Base-by-base conservation (phyloP, 1,140 invertebrate genomes). In the Triops longicaudatus region DNA sequence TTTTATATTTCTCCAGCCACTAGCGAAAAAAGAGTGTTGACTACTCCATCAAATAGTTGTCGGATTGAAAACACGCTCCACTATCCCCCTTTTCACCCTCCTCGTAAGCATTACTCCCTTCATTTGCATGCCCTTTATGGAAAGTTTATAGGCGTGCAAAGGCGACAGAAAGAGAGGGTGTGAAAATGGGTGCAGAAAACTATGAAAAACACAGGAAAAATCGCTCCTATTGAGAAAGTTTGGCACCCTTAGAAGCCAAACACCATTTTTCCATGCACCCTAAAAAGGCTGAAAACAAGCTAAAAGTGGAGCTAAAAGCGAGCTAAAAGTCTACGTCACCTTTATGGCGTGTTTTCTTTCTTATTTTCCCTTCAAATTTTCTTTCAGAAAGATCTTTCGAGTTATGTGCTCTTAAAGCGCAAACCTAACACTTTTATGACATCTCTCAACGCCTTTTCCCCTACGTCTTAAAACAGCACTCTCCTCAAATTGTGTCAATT, bases 311-410 rank as follows among this genome's bases (percentile, higher is more conserved):
- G 50, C 50, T 63, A 63, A 63, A 63, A 63, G n/a, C 50, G 22
- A 63, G 50, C 50, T 63, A 63, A 63, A 22, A 63, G 50, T 63
- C 50, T 14, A n/a, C 50, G 50, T 63, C 50, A 63, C 50, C 50
- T 63, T 63, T 63, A 63, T 14, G 50, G 22, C 50, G 4, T 63
- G 50, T 63, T 63, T 22, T 22, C 17, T 17, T 63, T 63, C 31
- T 37, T 37, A 37, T 37, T 37, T 37, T 37, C 31, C 31, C 31
- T 7, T 37, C 31, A 37, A 37, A 37, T 4, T 37, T 37, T 37
- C n/a, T n/a, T n/a, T n/a, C n/a, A n/a, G n/a, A n/a, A n/a, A n/a
- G n/a, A n/a, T 37, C 31, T 37, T 37, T 37, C 31, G 31, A 37
- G 31, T 37, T 37, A 37, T 37, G 31, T 37, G 31, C 31, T 37